Evolutionary conservation across 2,797 vertebrate species (phyloP), one percentile per base, ranked within the genome.

Genomic region (Phyllotis vaccarum): DNA sequence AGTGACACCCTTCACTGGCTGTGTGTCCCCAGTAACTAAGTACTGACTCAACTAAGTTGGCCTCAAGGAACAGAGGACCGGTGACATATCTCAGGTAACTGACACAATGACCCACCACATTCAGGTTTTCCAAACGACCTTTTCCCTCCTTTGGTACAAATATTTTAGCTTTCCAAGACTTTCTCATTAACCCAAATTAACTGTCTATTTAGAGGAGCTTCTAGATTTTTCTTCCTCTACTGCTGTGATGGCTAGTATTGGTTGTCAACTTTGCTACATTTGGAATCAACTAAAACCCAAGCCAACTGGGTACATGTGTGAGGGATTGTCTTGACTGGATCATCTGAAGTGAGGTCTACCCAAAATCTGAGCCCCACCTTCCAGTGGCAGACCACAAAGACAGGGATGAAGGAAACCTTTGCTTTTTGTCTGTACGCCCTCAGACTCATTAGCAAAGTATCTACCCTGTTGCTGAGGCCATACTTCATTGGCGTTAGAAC

Each of bases 141-240:
- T 58, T 78, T 90, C 14, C 43, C 19, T 56, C 22, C 7, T 74
- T 74, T 60, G 79, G 31, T 14, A 14, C 37, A 72, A 37, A 83
- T 13, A 34, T 72, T 86, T 90, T n/a, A 76, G 29, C 21, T 97
- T 94, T 93, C 60, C 12, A 79, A 93, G 81, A 94, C 52, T 68
- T 85, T 17, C 54, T 74, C 34, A 66, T 27, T 68, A 62, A 90
- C 5, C 52, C 54, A 83, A 58, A 81, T n/a, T 58, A 46, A 64
- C 11, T 54, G 34, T 60, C 40, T 34, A 21, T n/a, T 75, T 64
- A 19, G 54, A 66, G 79, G 27, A 68, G 10, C 21, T 37, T 78
- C 54, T 62, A 6, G n/a, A 58, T 27, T 87, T 90, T 58, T 24
- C 60, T 75, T 40, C 46, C 31, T 68, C 31, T 68, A 52, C 11